A percentile compares a stretch with the other conserved stretches of the same genome.
Evolutionary conservation across 2,888 invertebrate genomes (phyloP).

Genomic region (Thysanoteuthis rhombus): DNA sequence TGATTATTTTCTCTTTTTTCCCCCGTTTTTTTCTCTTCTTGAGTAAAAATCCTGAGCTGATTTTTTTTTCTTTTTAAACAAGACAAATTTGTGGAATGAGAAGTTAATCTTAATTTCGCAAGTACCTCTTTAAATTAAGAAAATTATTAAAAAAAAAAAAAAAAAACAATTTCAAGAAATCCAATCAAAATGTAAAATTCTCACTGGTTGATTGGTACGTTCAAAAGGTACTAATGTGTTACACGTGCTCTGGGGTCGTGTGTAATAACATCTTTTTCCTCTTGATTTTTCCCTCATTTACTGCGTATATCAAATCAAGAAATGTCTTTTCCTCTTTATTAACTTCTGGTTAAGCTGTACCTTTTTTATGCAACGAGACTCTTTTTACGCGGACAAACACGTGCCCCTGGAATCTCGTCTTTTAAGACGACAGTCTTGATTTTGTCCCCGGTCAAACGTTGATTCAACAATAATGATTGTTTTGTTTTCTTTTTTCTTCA

Average conservation of each 20-base stretch:
- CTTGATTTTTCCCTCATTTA: not conserved
- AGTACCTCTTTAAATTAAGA: not conserved
- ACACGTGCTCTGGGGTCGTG: too few species aligned
- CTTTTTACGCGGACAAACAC: not conserved
- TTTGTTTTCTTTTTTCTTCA: not conserved
- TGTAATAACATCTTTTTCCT: too few species aligned
- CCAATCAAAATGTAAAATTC: too few species aligned
- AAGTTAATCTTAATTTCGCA: not conserved
- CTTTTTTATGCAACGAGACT: too few species aligned
- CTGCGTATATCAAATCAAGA: not conserved
- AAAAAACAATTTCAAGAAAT: too few species aligned
- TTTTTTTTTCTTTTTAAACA: not conserved
- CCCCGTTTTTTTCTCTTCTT: not conserved
- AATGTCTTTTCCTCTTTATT: not conserved
- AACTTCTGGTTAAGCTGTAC: too few species aligned
- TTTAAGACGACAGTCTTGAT: not conserved
- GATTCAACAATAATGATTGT: too few species aligned
- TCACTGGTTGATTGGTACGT: not conserved
- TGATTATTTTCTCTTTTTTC: not conserved
- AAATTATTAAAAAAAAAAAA: too few species aligned
- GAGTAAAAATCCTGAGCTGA: not conserved
- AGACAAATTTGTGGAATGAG: not conserved
- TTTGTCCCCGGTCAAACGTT: not conserved
- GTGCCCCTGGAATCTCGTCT: not conserved
- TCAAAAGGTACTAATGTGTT: too few species aligned